Conservation (phyloP, 2,888 invertebrate genomes). For the Drosophila flavopinicola region DNA sequence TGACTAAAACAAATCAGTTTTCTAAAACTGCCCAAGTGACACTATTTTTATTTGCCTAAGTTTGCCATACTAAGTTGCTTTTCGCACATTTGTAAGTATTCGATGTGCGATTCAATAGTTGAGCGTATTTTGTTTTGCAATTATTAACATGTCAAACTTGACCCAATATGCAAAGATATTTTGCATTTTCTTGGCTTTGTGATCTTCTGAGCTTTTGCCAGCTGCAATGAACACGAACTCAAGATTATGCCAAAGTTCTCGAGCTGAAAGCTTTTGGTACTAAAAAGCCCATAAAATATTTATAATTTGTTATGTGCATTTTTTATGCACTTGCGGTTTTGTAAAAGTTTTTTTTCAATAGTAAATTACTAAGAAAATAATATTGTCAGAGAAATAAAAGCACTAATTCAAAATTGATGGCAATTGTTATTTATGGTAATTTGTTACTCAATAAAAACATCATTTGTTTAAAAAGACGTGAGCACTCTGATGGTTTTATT, state of each 20-base stretch:
- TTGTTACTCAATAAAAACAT: not conserved
- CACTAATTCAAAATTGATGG: not conserved
- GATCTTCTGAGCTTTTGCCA: not conserved
- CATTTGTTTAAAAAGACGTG: not conserved
- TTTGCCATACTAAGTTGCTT: slow-evolving; percentile 24
- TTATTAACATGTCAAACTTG: slow-evolving; percentile 31
- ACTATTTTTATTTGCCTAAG: not conserved
- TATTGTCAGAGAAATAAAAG: too few species aligned
- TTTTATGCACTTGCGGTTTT: too few species aligned
- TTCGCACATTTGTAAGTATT: not conserved
- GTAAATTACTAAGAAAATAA: too few species aligned
- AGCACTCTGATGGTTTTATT: not conserved
- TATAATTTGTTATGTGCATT: too few species aligned
- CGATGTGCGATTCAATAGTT: slow-evolving; percentile 7
- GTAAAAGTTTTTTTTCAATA: too few species aligned
- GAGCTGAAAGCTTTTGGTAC: not conserved
- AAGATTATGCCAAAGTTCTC: not conserved
- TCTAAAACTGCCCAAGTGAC: slow-evolving; percentile 6
- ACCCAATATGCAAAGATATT: slow-evolving; percentile 24
- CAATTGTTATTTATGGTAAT: not conserved
- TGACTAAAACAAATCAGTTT: slow-evolving; percentile 23
- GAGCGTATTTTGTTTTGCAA: not conserved
- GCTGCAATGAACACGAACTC: not conserved
- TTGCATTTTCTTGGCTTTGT: too few species aligned
- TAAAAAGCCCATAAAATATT: not conserved